Evolutionary conservation across 2,888 invertebrate species (phyloP), one percentile per base, ranked within the genome.

Genomic region (Rhingia campestris): DNA sequence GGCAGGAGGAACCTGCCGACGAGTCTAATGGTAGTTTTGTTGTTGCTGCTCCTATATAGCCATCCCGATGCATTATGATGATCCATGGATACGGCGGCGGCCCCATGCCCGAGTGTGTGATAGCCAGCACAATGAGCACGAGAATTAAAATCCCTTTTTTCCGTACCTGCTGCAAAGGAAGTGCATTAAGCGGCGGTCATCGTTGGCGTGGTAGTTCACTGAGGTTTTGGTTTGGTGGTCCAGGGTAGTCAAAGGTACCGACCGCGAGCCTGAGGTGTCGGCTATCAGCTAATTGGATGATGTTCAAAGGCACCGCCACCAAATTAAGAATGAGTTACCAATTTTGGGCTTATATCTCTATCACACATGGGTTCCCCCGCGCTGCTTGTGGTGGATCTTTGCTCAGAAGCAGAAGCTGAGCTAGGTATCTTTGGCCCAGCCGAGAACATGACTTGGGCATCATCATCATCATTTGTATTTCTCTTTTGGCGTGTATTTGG

Each of bases 281-380:
- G 91, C 89, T 90, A 89, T 90, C 89, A 90, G 91, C 91, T 91
- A 91, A 91, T 91, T 91, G 91, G 91, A 91, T 89, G 91, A 88
- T 88, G 88, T 90, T 91, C 91, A 91, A 91, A 91, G 90, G 88
- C 81, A 88, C 91, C 91, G 91, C 89, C 90, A 89, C 89, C 90
- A 90, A 90, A 90, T 90, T 89, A 90, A 90, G 89, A 89, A 88
- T 89, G 89, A 89, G 89, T 90, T 90, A 89, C 90, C 90, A 89
- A 89, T 90, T 90, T 90, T 88, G 89, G 88, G 89, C 89, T 89
- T 90, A 89, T 89, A 90, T 89, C 90, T 90, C 89, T 89, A 89
- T 89, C 88, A 87, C 86, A 88, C 87, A 88, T 86, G 70, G 70
- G 70, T 64, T 64, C 73, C 72, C 72, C 66, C 45, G 61, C 43